Evolutionary conservation across 2,113 vertebrate genomes (phyloP), one percentile per base, ranked within the genome.

Genomic region (Strix uralensis): DNA sequence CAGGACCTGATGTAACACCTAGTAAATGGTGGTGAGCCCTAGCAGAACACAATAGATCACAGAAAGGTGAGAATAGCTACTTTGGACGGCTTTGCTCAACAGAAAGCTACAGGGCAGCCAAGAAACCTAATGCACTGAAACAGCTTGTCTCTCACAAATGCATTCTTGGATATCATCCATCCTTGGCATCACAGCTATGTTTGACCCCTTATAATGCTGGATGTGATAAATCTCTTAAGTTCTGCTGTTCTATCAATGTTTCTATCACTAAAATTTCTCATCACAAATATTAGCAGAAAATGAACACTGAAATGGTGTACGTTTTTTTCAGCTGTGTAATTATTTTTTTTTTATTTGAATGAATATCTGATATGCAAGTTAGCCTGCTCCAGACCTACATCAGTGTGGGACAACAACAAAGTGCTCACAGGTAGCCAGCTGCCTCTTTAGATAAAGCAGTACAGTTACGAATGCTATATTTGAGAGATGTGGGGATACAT

Each of bases 151-250:
- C 52, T 72, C 34, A 63, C 20, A 72, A 83, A 71, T 2, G 2
- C 0, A 0, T 55, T 73, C 54, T 66, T 70, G 16, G 13, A 15
- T 70, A 55, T 57, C 4, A 1, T 34, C 69, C 36, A 47, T 52
- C 29, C 21, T 46, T 57, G 23, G 12, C 58, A 77, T 62, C 54
- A 47, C 20, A 2, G 4, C 58, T 42, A 49, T 0, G 0, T 80
- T 57, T 72, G 36, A 57, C 18, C 26, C 16, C 63, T 75, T 72
- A 55, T 20, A 54, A 72, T 79, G 16, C 21, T 75, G 25, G 8
- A 42, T 71, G 42, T 46, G 57, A 67, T 46, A 79, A 52, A 61
- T 44, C 5, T 47, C 34, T 57, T 34, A 29, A 82, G 36, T 92
- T 86, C 79, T 62, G 32, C 19, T 61, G 23, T 73, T 85, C 46